Conservation (phyloP, 2,797 vertebrate genomes). For the Chloroceryle amazona region DNA sequence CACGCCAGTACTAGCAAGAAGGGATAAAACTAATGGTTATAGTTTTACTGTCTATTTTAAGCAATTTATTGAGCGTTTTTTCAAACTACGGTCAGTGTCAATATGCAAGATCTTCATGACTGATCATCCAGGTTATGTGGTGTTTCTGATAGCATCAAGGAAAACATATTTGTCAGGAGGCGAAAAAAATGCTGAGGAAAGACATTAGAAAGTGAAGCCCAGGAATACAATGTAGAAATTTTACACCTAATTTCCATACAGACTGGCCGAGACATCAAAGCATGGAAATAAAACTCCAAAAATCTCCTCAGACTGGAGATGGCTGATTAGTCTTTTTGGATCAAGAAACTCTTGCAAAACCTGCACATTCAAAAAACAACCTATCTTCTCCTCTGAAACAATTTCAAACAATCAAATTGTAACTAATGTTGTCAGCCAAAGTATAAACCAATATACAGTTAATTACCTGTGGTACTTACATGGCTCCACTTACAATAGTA, state of each 20-base stretch:
- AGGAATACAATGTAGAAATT: neutral
- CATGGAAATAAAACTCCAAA: neutral
- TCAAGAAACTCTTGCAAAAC: neutral
- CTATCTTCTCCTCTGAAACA: neutral
- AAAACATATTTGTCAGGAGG: neutral
- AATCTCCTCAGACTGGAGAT: neutral
- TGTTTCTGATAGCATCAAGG: neutral
- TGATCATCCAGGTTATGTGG: neutral
- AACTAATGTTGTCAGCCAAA: neutral
- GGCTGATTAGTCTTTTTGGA: neutral
- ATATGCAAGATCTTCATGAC: neutral
- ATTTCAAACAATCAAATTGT: neutral
- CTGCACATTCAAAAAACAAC: neutral
- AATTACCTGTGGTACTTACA: neutral
- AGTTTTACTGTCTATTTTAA: neutral
- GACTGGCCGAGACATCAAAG: neutral
- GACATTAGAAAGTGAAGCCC: neutral
- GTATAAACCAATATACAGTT: neutral
- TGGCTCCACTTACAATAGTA: neutral
- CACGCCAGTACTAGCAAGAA: neutral
- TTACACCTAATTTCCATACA: neutral
- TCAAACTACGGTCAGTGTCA: neutral
- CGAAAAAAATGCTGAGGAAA: neutral
- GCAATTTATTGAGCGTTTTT: neutral
- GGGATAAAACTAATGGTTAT: neutral